Percentiles rank a stretch among this genome's conserved stretches.
Conservation (phyloP, 2,888 invertebrate species). For the Spisula solida region DNA sequence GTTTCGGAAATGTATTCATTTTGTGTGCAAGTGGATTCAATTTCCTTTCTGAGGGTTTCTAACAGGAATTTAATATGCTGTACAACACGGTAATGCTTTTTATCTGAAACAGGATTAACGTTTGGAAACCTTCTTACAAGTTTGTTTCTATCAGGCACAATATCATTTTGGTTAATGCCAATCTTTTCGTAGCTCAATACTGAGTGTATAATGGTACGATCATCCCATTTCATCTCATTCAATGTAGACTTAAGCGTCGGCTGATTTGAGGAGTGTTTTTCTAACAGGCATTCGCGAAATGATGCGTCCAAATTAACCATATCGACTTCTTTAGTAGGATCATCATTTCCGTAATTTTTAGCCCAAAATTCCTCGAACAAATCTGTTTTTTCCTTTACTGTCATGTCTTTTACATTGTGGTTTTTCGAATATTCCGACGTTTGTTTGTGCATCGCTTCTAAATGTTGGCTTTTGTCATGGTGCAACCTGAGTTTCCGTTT, state of each 20-base stretch:
- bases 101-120: too few relatives aligned
- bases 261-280: background rate
- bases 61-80: too few relatives aligned
- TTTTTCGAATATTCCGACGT: too few relatives aligned
- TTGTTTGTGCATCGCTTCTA: too few relatives aligned
- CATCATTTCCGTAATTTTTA: background rate
- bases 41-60: too few relatives aligned
- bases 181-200: background rate
- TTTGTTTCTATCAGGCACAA: too few relatives aligned
- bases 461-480: background rate
- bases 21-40: background rate
- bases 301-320: too few relatives aligned
- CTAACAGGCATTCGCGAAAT: background rate
- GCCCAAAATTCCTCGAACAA: background rate
- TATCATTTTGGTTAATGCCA: too few relatives aligned
- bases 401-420: background rate
- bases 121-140: too few relatives aligned
- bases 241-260: background rate
- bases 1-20: background rate
- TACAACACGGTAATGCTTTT: background rate
- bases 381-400: background rate
- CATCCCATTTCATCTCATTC: too few relatives aligned
- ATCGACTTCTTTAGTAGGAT: too few relatives aligned
- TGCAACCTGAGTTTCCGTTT: background rate
- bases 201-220: too few relatives aligned